Percentiles rank a stretch among this genome's conserved stretches.
phyloP scores from a whole-genome alignment of 2,797 vertebrate species.

The Streptopelia turtur region DNA sequence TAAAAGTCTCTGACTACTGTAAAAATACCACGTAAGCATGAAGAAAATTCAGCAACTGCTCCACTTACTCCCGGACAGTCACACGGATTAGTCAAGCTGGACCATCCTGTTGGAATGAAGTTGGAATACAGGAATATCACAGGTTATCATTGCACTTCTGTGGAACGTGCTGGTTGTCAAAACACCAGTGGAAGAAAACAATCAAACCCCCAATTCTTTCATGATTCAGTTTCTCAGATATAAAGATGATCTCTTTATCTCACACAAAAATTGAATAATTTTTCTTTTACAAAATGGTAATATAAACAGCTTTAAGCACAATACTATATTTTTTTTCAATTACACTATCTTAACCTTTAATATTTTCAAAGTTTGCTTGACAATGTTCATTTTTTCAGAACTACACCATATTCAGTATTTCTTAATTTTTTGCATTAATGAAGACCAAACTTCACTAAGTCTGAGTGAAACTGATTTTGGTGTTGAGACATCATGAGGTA shows the following conservation, averaged over 20 bases:
- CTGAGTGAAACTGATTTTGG: constrained; percentile 23
- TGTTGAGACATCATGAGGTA: neutral
- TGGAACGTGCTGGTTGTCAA: neutral
- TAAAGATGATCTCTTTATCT: neutral
- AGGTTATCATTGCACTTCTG: neutral
- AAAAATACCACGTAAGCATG: neutral
- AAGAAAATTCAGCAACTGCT: neutral
- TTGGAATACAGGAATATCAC: neutral
- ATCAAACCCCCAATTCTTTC: neutral
- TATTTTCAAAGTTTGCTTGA: neutral
- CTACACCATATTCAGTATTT: neutral
- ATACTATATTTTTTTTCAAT: neutral
- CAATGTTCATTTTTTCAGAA: neutral
- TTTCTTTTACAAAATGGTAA: neutral
- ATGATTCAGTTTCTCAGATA: neutral
- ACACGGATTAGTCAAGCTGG: neutral
- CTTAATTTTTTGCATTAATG: neutral
- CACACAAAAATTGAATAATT: neutral
- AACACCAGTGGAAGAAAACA: neutral
- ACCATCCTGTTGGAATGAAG: neutral
- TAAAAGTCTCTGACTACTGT: neutral
- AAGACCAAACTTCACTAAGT: neutral
- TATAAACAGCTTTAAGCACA: neutral
- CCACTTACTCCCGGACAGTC: neutral
- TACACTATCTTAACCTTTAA: neutral